Conservation (phyloP, 64 coral and sea anemone species). For the Dendrophyllia cribrosa region DNA sequence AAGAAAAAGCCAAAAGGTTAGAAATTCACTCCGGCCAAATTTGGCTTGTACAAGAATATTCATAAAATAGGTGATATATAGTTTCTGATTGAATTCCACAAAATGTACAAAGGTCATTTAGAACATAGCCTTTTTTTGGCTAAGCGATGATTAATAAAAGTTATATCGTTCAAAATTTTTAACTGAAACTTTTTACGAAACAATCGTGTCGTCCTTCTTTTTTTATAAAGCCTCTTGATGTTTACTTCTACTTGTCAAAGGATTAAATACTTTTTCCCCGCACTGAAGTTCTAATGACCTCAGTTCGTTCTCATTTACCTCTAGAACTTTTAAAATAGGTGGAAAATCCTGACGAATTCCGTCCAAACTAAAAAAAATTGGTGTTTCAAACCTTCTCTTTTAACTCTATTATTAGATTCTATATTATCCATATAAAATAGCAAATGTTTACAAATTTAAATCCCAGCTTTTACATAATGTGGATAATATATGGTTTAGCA, state of each 20-base stretch:
- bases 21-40: too few relatives aligned
- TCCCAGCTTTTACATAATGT: background rate
- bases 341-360: constrained; percentile 12
- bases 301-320: constrained; percentile 11
- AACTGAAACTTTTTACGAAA: too few relatives aligned
- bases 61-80: too few relatives aligned
- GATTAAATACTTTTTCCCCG: background rate
- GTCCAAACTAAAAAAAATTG: background rate
- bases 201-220: too few relatives aligned
- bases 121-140: too few relatives aligned
- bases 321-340: background rate
- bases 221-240: too few relatives aligned
- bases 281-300: background rate
- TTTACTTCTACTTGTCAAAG: background rate
- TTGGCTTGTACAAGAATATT: too few relatives aligned
- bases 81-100: too few relatives aligned
- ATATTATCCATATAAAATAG: background rate
- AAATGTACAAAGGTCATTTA: too few relatives aligned
- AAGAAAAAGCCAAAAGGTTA: too few relatives aligned
- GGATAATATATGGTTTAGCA: background rate
- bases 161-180: too few relatives aligned
- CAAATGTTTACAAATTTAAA: background rate
- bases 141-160: too few relatives aligned
- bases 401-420: background rate
- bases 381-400: background rate